Evolutionary conservation across 2,113 vertebrate genomes (phyloP).

Genomic region (Drymodes brunneopygia): DNA sequence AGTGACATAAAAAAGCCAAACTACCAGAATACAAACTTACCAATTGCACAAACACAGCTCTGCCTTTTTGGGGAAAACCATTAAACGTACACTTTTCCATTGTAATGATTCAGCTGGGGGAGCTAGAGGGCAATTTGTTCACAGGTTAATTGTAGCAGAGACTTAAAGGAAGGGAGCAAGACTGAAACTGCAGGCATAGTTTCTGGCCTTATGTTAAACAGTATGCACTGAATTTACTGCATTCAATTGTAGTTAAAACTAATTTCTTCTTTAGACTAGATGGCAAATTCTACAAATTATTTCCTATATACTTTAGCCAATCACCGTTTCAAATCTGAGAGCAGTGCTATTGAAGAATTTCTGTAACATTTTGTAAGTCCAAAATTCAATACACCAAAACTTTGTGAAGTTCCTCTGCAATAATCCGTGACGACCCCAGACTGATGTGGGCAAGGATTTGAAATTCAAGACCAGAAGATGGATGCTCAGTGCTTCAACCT

Average conservation of each 20-base stretch:
- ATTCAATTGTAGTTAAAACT: neutral
- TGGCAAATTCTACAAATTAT: neutral
- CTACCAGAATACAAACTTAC: neutral
- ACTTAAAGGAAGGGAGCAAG: neutral
- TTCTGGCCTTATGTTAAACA: neutral
- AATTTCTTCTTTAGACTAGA: neutral
- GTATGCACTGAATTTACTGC: neutral
- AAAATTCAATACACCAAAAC: neutral
- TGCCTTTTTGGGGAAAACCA: neutral
- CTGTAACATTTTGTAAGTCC: neutral
- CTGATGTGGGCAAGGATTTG: neutral
- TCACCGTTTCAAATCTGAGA: neutral
- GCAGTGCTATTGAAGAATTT: neutral
- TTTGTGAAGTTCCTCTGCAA: neutral
- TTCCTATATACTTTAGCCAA: neutral
- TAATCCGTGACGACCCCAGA: neutral
- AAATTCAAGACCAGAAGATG: neutral
- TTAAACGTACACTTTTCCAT: neutral
- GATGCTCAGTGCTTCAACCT: neutral
- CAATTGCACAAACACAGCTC: neutral
- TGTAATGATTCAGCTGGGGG: constrained; percentile 54
- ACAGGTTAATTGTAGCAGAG: neutral
- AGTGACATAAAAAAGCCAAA: neutral
- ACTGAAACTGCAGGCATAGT: neutral
- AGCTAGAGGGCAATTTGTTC: constrained; percentile 60